A percentile compares a stretch with the other conserved stretches of the same genome.
Conservation (phyloP, 2,797 vertebrate genomes). For the Benthosema pterotum region DNA sequence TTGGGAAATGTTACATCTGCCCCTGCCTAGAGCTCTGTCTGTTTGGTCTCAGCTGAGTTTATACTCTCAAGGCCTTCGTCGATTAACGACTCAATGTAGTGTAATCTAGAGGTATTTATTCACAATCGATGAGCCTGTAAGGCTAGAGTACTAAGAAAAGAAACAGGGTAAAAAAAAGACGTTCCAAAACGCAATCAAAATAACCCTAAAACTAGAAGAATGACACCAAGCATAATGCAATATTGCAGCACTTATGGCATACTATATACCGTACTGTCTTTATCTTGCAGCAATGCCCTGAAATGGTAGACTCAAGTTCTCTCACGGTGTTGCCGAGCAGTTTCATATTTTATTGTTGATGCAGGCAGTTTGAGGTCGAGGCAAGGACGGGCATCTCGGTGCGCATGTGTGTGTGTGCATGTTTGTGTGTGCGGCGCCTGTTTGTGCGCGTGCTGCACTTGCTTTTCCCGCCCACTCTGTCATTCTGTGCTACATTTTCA, state of each 20-base stretch:
- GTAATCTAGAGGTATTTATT: too few species aligned
- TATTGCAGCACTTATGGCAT: constrained; percentile 7
- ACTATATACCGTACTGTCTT: not conserved
- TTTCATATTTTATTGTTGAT: constrained; percentile 11
- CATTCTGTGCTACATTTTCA: not conserved
- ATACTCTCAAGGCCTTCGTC: too few species aligned
- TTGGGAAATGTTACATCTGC: too few species aligned
- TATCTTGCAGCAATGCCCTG: constrained; percentile 1
- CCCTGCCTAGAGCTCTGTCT: too few species aligned
- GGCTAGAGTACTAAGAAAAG: too few species aligned
- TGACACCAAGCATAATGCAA: not conserved
- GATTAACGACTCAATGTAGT: too few species aligned
- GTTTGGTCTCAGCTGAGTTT: too few species aligned
- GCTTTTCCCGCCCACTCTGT: not conserved
- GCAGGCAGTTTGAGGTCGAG: constrained; percentile 22
- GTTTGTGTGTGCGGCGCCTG: too few species aligned
- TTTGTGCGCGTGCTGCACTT: not conserved
- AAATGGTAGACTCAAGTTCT: not conserved
- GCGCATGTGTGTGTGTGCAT: not conserved
- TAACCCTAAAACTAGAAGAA: not conserved
- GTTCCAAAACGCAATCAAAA: too few species aligned
- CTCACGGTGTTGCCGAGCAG: not conserved
- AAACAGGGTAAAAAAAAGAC: too few species aligned
- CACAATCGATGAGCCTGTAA: too few species aligned
- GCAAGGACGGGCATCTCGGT: constrained; percentile 23